phyloP scores from a whole-genome alignment of 1,140 invertebrate genomes.

The Hestina assimilis region DNA sequence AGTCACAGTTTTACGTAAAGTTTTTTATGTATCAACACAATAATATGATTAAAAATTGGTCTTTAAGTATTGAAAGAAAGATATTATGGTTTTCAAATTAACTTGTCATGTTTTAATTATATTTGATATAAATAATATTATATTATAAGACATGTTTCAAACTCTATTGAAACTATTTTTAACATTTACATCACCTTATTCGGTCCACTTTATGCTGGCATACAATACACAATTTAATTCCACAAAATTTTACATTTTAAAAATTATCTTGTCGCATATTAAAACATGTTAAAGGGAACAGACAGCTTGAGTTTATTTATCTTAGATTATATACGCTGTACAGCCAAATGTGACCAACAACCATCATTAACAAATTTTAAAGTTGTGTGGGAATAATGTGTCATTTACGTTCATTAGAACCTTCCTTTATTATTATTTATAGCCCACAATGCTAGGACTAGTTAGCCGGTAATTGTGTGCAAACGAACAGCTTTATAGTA shows the following conservation, averaged over 20 bases:
- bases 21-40: no score
- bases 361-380: background rate
- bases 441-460: background rate
- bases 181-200: no score
- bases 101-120: no score
- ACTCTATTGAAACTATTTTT: no score
- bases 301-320: background rate
- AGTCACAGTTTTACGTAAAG: no score
- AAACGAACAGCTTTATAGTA: background rate
- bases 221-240: background rate
- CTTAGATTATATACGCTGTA: background rate
- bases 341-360: background rate
- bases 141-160: no score
- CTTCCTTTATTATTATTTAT: conserved; percentile 20
- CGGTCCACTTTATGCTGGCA: no score
- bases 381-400: conserved; percentile 22
- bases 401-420: conserved; percentile 14
- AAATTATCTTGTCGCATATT: background rate
- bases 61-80: no score
- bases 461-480: background rate
- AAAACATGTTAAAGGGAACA: background rate
- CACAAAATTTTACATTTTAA: background rate
- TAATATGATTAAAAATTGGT: no score
- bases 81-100: no score
- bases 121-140: no score